phyloP scores from a whole-genome alignment of 2,113 vertebrate genomes.

The Synodontis membranacea region DNA sequence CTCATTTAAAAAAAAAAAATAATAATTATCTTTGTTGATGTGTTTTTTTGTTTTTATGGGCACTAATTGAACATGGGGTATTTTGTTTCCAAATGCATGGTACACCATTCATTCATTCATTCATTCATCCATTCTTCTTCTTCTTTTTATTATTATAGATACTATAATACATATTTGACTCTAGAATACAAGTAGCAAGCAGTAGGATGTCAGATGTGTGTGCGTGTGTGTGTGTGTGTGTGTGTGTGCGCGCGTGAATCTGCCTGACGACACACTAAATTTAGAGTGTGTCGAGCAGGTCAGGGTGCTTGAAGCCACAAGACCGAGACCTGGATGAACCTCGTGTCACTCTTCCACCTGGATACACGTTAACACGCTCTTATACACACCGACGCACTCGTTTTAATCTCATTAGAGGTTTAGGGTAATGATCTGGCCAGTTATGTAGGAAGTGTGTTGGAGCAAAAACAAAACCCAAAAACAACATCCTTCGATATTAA shows the following conservation, averaged over 20 bases:
- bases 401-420: background rate
- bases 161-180: background rate
- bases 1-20: too few relatives aligned
- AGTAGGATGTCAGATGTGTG: background rate
- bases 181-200: background rate
- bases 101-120: background rate
- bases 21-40: too few relatives aligned
- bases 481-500: background rate
- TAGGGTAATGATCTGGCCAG: background rate
- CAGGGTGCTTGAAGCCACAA: slow-evolving; percentile 2
- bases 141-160: background rate
- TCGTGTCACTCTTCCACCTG: background rate
- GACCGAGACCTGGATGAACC: background rate
- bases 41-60: background rate
- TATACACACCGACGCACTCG: background rate
- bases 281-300: slow-evolving; percentile 30
- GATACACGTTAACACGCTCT: background rate
- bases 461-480: too few relatives aligned
- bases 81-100: too few relatives aligned
- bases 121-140: background rate
- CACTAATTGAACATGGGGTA: too few relatives aligned
- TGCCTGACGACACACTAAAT: slow-evolving; percentile 47
- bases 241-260: background rate
- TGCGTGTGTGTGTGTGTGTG: slow-evolving; percentile 15
- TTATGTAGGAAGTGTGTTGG: background rate